These are phyloP conservation scores for Strigamia maritima DNA, from an alignment of 2,888 invertebrate species.

Conservation along the genomic window DNA sequence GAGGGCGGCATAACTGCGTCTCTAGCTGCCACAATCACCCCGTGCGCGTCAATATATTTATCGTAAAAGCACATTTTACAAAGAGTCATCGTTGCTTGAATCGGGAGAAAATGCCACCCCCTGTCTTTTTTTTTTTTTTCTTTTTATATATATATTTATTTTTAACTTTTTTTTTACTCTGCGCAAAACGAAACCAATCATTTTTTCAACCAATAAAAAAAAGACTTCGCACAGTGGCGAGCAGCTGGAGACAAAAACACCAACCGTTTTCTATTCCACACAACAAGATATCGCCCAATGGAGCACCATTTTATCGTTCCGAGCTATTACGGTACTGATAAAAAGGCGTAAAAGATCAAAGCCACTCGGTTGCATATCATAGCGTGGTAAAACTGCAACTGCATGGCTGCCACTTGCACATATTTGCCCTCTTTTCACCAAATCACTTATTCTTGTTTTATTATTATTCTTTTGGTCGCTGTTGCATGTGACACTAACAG, in stretches of 20 bases:
- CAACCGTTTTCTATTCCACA: conserved; percentile 4
- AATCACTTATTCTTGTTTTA: conserved; percentile 34
- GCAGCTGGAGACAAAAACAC: conserved; percentile 10
- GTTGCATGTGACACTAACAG: conserved; percentile 22
- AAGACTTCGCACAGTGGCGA: neutral
- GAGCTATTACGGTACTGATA: conserved; percentile 10
- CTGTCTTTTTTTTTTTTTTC: neutral
- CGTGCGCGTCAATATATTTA: conserved; percentile 9
- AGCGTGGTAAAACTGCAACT: neutral
- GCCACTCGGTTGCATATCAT: conserved; percentile 10
- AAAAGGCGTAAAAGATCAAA: conserved; percentile 8
- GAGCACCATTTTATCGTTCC: conserved; percentile 5
- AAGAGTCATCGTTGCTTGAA: neutral
- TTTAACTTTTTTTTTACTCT: neutral
- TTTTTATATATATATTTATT: neutral
- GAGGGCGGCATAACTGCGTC: conserved; percentile 13
- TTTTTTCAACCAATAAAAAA: neutral
- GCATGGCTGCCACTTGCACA: conserved; percentile 10
- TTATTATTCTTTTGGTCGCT: conserved; percentile 13
- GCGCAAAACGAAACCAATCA: neutral
- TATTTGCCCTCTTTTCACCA: conserved; percentile 31
- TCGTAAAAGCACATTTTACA: conserved; percentile 15
- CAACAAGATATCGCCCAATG: conserved; percentile 15
- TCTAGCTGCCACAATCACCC: conserved; percentile 15
- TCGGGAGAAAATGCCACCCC: neutral